Percentiles rank a stretch among this genome's conserved stretches.
Evolutionary conservation across 1,140 invertebrate species (phyloP).

Genomic region (Achroia grisella): DNA sequence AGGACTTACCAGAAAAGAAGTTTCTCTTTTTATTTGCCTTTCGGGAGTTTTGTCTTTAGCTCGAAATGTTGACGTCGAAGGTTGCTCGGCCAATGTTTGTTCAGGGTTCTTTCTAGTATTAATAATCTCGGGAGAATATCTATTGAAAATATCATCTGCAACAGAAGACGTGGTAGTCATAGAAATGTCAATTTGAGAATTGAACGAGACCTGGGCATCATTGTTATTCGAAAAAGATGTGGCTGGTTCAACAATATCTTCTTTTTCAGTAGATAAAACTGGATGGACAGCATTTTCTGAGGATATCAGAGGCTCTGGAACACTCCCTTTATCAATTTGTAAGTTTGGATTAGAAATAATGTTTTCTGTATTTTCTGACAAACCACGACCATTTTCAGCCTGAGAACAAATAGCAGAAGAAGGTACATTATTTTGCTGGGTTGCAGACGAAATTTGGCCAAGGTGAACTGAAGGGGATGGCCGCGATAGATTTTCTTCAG

Average conservation of each 20-base stretch:
- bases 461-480: constrained; percentile 8
- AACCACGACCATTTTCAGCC: constrained; percentile 3
- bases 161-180: neutral
- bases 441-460: constrained; percentile 5
- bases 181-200: constrained; percentile 3
- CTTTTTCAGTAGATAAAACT: neutral
- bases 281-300: neutral
- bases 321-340: constrained; percentile 4
- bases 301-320: neutral
- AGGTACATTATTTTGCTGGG: constrained; percentile 8
- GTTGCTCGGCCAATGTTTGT: neutral
- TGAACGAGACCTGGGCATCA: constrained; percentile 3
- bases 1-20: too few relatives aligned
- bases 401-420: constrained; percentile 5
- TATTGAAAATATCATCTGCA: constrained; percentile 1
- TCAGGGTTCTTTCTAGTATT: constrained; percentile 1
- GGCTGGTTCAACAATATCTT: neutral
- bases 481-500: constrained; percentile 8
- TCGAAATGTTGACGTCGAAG: constrained; percentile 5
- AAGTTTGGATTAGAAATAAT: constrained; percentile 6
- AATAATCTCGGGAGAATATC: constrained; percentile 1
- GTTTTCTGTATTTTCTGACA: constrained; percentile 6
- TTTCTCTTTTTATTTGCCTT: too few relatives aligned
- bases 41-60: constrained; percentile 5
- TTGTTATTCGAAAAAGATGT: constrained; percentile 1